Base-by-base conservation (phyloP, 1,140 invertebrate genomes). In the Zaprionus nigranus region DNA sequence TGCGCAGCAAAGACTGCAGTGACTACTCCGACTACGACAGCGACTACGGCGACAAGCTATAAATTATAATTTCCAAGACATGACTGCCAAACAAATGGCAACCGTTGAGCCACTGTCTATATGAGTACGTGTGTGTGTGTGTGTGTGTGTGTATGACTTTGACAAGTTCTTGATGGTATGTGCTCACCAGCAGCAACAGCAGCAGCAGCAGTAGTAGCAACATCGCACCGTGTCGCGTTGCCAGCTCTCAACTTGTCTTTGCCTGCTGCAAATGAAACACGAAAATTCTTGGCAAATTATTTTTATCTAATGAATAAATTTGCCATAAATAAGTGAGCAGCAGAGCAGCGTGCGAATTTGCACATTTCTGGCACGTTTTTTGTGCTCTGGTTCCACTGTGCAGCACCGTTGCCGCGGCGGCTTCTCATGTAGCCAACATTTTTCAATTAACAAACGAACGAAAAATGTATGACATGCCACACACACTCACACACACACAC, bases 371-470 rank as follows among this genome's bases (percentile, higher is more conserved):
- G 46, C 46, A 51, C 46, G 22, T 24, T 51, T 51, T 20, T 4
- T 5, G 11, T 3, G 20, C 20, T 17, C n/a, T 65, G 36, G 26
- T 13, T 4, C 54, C 43, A 75, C 15, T 53, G 73, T 75, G 67
- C 73, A 53, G 59, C 71, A 28, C 38, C 58, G 64, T 11, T 12
- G 64, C 15, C 11, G 51, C 63, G 36, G 51, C 51, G 62, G 54
- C 68, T 78, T 30, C 51, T 78, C 71, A 83, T 88, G 75, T 76
- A 81, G 85, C 85, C 81, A 88, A 90, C 85, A 88, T 88, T 88
- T 88, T 88, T 88, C 84, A 88, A 88, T 88, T 88, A 88, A 88
- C 84, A 88, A 90, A 90, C 84, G 81, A 88, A 88, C 84, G 85
- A 88, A 88, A 88, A 76, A 90, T 88, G 78, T 84, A 90, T 90